A percentile compares a stretch with the other conserved stretches of the same genome.
phyloP scores from a whole-genome alignment of 2,797 vertebrate species.

The Myotis planiceps region DNA sequence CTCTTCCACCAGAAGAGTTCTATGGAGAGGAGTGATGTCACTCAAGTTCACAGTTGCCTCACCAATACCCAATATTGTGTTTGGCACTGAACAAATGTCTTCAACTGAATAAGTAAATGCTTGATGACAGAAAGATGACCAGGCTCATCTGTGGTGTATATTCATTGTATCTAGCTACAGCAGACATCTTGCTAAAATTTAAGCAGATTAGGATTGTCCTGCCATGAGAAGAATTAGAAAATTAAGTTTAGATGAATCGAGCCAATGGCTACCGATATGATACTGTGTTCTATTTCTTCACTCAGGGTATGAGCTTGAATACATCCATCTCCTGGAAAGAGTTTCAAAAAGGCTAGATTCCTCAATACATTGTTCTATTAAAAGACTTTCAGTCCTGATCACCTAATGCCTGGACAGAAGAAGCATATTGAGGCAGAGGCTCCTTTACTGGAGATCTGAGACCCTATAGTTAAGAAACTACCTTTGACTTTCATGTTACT shows the following conservation, averaged over 20 bases:
- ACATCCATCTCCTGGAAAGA: background rate
- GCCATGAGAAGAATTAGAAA: background rate
- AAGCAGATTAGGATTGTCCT: background rate
- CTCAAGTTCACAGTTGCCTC: background rate
- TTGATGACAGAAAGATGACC: background rate
- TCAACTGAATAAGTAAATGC: background rate
- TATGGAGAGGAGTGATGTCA: background rate
- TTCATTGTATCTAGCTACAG: background rate
- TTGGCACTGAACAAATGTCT: background rate
- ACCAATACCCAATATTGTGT: background rate
- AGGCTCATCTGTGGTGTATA: background rate
- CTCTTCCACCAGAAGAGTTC: background rate
- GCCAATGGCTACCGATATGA: background rate
- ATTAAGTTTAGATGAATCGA: background rate
- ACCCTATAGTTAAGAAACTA: background rate
- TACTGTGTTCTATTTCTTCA: background rate
- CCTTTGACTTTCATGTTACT: background rate
- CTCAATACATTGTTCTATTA: background rate
- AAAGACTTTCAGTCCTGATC: background rate
- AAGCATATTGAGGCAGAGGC: background rate
- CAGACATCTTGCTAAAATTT: background rate
- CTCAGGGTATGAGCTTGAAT: background rate
- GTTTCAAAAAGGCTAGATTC: background rate
- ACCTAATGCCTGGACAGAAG: background rate
- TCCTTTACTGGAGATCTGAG: background rate